phyloP scores from a whole-genome alignment of 23 tunicate species.

The Clavelina lepadiformis region DNA sequence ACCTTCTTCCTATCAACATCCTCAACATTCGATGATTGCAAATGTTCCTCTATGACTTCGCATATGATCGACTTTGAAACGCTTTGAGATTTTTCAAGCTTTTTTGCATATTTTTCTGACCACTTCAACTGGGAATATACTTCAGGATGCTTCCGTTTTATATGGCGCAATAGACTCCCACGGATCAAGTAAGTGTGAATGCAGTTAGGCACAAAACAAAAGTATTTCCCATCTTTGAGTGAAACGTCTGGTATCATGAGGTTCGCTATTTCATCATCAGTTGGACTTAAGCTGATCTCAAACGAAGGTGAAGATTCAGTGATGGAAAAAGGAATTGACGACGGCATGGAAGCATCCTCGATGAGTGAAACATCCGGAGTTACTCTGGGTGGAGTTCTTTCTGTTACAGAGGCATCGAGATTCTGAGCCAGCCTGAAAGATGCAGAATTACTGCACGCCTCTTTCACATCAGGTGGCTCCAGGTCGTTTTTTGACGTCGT shows the following conservation, averaged over 20 bases:
- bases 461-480: conserved; percentile 50
- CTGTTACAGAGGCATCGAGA: conserved; percentile 10
- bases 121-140: not conserved
- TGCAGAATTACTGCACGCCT: conserved; percentile 29
- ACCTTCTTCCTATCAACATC: no score
- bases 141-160: not conserved
- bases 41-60: not conserved
- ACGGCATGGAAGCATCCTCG: no score
- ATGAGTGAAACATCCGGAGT: no score
- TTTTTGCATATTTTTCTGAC: not conserved
- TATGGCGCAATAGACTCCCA: not conserved
- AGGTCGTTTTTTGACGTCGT: conserved; percentile 45
- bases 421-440: conserved; percentile 29
- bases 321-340: no score
- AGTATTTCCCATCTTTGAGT: not conserved
- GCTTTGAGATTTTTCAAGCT: not conserved
- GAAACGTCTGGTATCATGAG: no score
- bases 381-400: no score
- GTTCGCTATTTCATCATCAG: no score
- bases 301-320: no score
- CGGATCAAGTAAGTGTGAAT: not conserved
- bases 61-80: not conserved
- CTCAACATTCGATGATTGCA: no score
- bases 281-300: no score
- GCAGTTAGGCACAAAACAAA: not conserved